phyloP scores from a whole-genome alignment of 1,140 invertebrate species.

The Galleria mellonella region DNA sequence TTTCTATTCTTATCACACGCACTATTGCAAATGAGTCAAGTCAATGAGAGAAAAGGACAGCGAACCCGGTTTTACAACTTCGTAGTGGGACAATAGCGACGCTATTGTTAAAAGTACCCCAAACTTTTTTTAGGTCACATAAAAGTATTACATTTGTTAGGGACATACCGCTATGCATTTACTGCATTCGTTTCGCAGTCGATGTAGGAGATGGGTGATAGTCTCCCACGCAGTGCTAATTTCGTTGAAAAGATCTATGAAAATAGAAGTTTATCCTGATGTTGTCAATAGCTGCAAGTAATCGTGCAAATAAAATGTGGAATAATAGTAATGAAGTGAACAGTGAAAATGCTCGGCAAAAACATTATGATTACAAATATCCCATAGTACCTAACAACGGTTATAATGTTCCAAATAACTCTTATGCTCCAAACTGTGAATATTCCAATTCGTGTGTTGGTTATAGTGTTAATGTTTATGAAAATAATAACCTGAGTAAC shows the following conservation, averaged over 20 bases:
- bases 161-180: constrained; percentile 55
- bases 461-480: constrained; percentile 21
- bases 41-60: constrained; percentile 32
- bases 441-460: constrained; percentile 22
- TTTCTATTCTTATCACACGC: constrained; percentile 36
- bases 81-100: constrained; percentile 60
- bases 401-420: constrained; percentile 39
- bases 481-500: constrained; percentile 16
- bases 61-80: constrained; percentile 59
- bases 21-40: constrained; percentile 8
- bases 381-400: constrained; percentile 17
- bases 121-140: constrained; percentile 71
- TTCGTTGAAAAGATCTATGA: constrained; percentile 18
- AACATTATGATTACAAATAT: constrained; percentile 33
- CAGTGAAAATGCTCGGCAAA: constrained; percentile 36
- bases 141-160: constrained; percentile 70
- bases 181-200: constrained; percentile 65
- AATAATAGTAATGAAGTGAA: constrained; percentile 42
- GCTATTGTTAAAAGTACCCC: constrained; percentile 69
- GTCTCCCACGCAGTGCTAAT: constrained; percentile 53
- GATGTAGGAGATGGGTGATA: constrained; percentile 38
- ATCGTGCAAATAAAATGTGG: constrained; percentile 59
- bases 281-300: constrained; percentile 45
- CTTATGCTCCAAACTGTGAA: constrained; percentile 33
- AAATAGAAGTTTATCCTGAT: constrained; percentile 28